Evolutionary conservation across 2,888 invertebrate genomes (phyloP).

Genomic region (Prionchulus punctatus): DNA sequence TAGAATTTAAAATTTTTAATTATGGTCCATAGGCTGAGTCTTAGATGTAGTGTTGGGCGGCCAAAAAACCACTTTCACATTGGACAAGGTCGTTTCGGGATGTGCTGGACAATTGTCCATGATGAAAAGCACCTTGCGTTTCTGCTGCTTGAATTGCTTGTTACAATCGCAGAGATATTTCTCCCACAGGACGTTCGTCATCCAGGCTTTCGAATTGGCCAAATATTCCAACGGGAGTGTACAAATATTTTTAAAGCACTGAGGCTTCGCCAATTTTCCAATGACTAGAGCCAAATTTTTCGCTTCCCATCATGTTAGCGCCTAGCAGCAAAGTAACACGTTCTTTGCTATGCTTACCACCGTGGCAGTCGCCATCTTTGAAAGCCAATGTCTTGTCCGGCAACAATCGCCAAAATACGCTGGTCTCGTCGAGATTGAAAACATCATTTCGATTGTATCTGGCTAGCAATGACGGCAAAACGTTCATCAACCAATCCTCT

Average conservation of each 20-base stretch:
- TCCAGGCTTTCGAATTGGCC: not conserved
- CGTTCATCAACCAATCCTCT: too few relatives aligned
- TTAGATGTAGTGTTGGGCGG: constrained; percentile 1
- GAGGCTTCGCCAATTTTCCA: not conserved
- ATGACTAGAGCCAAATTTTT: too few relatives aligned
- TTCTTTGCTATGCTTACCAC: not conserved
- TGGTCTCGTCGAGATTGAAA: not conserved
- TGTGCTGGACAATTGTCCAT: not conserved
- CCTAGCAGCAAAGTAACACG: not conserved
- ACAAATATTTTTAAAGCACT: not conserved
- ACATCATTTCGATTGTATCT: too few relatives aligned
- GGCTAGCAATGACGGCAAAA: too few relatives aligned
- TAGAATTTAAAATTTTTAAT: too few relatives aligned
- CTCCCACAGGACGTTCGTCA: not conserved
- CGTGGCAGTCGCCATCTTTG: not conserved
- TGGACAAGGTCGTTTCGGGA: not conserved
- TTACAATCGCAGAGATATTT: not conserved
- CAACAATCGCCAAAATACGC: not conserved
- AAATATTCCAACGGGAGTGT: not conserved
- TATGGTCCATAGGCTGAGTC: constrained; percentile 2
- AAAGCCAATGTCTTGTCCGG: not conserved
- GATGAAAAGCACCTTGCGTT: not conserved
- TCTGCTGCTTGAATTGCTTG: not conserved
- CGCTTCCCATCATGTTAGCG: not conserved
- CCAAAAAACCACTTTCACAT: not conserved